Conservation (phyloP, 2,888 invertebrate species). For the Chloroclystis v-ata region DNA sequence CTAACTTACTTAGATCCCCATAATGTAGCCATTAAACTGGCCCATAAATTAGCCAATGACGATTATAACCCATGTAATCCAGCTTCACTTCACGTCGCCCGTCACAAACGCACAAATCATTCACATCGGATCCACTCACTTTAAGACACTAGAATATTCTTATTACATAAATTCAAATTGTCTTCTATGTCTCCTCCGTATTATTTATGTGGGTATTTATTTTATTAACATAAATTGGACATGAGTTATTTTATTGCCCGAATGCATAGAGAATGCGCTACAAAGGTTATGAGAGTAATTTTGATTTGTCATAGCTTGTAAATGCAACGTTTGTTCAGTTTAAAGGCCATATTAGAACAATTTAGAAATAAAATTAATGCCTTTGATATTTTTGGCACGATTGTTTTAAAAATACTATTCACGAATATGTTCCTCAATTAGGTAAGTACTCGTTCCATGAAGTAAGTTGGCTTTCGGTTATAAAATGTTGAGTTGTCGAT, state of each 20-base stretch:
- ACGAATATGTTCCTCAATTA: no score
- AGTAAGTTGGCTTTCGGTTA: no score
- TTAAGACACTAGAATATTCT: conserved; percentile 47
- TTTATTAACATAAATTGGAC: conserved; percentile 78
- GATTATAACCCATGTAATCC: conserved; percentile 21
- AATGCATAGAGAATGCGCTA: conserved; percentile 65
- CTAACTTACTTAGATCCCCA: neutral
- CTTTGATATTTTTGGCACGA: no score
- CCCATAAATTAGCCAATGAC: conserved; percentile 18
- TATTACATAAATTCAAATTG: conserved; percentile 72
- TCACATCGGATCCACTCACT: conserved; percentile 46
- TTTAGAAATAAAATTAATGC: no score
- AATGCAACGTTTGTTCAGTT: conserved; percentile 47
- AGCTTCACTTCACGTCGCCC: conserved; percentile 24
- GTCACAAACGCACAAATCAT: conserved; percentile 50
- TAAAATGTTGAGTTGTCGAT: no score
- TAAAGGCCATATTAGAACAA: no score
- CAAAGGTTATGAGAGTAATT: conserved; percentile 72
- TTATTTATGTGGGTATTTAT: conserved; percentile 77
- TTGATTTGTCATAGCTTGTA: conserved; percentile 74
- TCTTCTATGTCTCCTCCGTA: conserved; percentile 58
- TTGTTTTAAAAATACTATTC: no score
- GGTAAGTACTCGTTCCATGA: no score
- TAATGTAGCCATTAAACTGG: neutral
- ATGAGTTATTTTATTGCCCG: conserved; percentile 75